These are phyloP conservation scores for Muricea muricata DNA, from an alignment of 92 coral and sea anemone genomes.

Conservation along the genomic window DNA sequence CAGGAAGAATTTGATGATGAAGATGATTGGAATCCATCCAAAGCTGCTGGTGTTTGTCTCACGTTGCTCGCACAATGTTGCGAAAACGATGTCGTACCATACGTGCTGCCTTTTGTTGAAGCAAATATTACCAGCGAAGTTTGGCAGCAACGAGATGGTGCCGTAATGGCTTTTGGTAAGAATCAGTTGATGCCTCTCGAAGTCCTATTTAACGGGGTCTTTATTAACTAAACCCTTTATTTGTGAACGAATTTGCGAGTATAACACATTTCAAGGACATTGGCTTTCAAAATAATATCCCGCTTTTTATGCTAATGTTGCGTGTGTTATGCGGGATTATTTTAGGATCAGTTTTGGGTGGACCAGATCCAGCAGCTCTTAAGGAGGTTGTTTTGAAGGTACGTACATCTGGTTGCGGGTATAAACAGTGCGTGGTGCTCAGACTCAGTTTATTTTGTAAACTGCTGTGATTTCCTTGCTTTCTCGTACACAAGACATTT, in stretches of 20 bases:
- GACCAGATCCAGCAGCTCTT: slow-evolving; percentile 81
- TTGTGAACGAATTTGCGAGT: too few relatives aligned
- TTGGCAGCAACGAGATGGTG: slow-evolving; percentile 91
- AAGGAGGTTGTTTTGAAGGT: slow-evolving; percentile 77
- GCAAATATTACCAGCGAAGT: slow-evolving; percentile 61
- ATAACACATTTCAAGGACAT: too few relatives aligned
- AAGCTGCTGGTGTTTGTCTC: slow-evolving; percentile 95
- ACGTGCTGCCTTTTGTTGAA: slow-evolving; percentile 71
- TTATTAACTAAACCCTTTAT: too few relatives aligned
- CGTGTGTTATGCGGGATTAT: too few relatives aligned
- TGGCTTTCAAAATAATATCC: too few relatives aligned
- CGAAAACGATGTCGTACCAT: slow-evolving; percentile 75
- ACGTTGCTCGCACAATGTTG: slow-evolving; percentile 98
- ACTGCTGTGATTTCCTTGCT: too few relatives aligned
- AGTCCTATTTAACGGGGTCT: too few relatives aligned
- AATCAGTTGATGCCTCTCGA: too few relatives aligned
- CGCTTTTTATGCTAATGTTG: too few relatives aligned
- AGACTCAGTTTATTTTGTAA: too few relatives aligned
- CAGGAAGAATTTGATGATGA: slow-evolving; percentile 99
- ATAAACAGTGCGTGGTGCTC: neutral
- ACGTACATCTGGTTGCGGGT: neutral
- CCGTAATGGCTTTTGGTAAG: slow-evolving; percentile 99
- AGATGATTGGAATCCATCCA: slow-evolving; percentile 99
- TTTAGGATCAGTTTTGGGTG: slow-evolving; percentile 95
- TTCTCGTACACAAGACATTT: too few relatives aligned